Base-by-base conservation (phyloP, 1,140 invertebrate genomes). In the Drosophila tsacasi region DNA sequence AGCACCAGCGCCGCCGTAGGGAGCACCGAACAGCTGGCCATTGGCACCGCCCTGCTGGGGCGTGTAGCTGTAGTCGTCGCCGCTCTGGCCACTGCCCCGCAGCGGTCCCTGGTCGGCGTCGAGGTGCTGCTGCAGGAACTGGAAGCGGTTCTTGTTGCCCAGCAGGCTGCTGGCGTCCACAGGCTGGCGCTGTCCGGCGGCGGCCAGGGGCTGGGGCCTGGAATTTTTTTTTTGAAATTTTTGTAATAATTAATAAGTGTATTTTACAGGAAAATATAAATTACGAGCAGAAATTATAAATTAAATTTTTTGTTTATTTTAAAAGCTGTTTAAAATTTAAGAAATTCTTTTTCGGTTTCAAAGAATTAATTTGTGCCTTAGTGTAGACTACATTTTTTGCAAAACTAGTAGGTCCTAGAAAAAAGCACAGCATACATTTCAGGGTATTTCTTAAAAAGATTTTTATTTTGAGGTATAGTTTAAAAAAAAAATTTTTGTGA, bases 71-170 rank as follows among this genome's bases (percentile, higher is more conserved):
- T 90, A 92, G 40, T 92, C 91, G 37, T 92, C 91, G 23, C 91
- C 89, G 37, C 84, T 92, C 71, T 91, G 91, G 17, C 85, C 89
- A 40, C 89, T 91, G 72, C 91, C 87, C 39, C 83, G 74, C 69
- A 87, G 58, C 12, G 83, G 81, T 40, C 81, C 71, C 42, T 86
- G 77, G 0, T 90, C 84, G 44, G 64, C 61, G 50, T 92, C 87
- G 27, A 90, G 68, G 49, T 65, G 81, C 82, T 92, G 91, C 37
- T 92, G 90, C 49, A 92, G 75, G 72, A 92, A 92, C 71, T 92
- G 91, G 80, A 92, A 92, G 50, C 89, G 83, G 46, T 90, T 92
- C 77, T 92, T 92, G 60, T 84, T 86, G 61, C 86, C 89, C 76
- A 92, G 62, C 58, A 90, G 67, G 35, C 82, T 91, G 86, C 79